These are phyloP conservation scores for Formica exsecta DNA, from an alignment of 1,140 invertebrate genomes.

Conservation along the genomic window DNA sequence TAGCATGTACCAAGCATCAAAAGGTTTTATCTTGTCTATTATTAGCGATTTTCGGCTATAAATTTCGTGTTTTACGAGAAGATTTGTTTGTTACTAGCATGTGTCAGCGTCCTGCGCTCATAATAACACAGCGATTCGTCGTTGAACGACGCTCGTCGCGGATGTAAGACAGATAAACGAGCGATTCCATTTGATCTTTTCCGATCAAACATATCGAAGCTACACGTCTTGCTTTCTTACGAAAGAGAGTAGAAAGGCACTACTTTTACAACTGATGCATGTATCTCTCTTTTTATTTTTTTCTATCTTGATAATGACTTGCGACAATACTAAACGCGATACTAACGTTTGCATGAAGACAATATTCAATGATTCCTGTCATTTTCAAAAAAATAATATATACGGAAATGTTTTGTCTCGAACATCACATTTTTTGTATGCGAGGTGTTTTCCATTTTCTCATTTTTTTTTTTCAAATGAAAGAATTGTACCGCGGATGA, in stretches of 20 bases:
- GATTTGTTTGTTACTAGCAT: constrained; percentile 14
- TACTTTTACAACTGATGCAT: constrained; percentile 39
- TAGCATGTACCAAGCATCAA: constrained; percentile 40
- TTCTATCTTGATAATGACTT: constrained; percentile 21
- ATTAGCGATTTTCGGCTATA: constrained; percentile 23
- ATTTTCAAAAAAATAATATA: constrained; percentile 23
- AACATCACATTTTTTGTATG: constrained; percentile 22
- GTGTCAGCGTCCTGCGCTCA: constrained; percentile 61
- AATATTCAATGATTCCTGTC: constrained; percentile 25
- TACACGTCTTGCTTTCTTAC: constrained; percentile 32
- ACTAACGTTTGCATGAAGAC: constrained; percentile 17
- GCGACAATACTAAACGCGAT: constrained; percentile 37
- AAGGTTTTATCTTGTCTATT: constrained; percentile 28
- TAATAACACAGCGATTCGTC: constrained; percentile 30
- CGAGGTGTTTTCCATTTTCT: background rate
- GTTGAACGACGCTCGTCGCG: constrained; percentile 27
- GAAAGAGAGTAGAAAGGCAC: constrained; percentile 58
- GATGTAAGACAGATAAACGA: constrained; percentile 28
- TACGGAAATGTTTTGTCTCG: constrained; percentile 31
- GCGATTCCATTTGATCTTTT: constrained; percentile 6
- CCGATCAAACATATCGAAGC: background rate
- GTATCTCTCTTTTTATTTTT: constrained; percentile 9
- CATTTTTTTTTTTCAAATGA: background rate
- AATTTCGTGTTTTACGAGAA: constrained; percentile 31
- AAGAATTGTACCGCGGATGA: background rate